phyloP scores from a whole-genome alignment of 1,140 invertebrate species.

The Drosophila eugracilis region DNA sequence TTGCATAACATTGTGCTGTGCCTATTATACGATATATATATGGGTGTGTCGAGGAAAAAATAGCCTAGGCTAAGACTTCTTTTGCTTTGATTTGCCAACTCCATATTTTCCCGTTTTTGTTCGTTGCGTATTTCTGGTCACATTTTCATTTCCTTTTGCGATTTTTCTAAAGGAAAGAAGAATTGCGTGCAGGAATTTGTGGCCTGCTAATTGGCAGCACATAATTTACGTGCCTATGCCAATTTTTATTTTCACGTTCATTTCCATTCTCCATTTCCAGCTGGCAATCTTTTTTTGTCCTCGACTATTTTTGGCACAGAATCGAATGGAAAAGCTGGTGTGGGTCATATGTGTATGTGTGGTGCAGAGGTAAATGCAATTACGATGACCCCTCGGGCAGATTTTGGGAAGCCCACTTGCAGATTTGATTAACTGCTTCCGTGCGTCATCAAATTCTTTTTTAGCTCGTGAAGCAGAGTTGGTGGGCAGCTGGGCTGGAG shows the following conservation, averaged over 20 bases:
- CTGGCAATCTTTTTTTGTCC: slow-evolving; percentile 25
- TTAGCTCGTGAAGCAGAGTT: slow-evolving; percentile 38
- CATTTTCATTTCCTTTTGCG: slow-evolving; percentile 59
- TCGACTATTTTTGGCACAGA: slow-evolving; percentile 46
- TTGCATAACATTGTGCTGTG: slow-evolving; percentile 21
- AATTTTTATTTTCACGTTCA: slow-evolving; percentile 71
- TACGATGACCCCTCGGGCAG: slow-evolving; percentile 46
- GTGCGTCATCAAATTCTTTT: slow-evolving; percentile 79
- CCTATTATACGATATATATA: slow-evolving; percentile 39
- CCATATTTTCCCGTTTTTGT: slow-evolving; percentile 20
- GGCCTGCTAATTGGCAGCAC: slow-evolving; percentile 79
- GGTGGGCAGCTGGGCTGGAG: not conserved
- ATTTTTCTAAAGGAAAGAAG: slow-evolving; percentile 17
- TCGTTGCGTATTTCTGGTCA: slow-evolving; percentile 55
- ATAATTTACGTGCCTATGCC: slow-evolving; percentile 81
- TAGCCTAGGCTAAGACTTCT: slow-evolving; percentile 23
- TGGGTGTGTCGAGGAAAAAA: slow-evolving; percentile 31
- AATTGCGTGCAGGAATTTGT: slow-evolving; percentile 70
- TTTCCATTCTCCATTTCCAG: slow-evolving; percentile 45
- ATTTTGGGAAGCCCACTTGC: slow-evolving; percentile 57
- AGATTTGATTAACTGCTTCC: slow-evolving; percentile 83
- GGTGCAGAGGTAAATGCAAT: slow-evolving; percentile 64
- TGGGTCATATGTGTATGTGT: slow-evolving; percentile 10
- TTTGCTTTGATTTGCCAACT: slow-evolving; percentile 42
- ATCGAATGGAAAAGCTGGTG: not conserved